A percentile compares a stretch with the other conserved stretches of the same genome.
Conservation (phyloP, 2,888 invertebrate species). For the Pecten maximus region DNA sequence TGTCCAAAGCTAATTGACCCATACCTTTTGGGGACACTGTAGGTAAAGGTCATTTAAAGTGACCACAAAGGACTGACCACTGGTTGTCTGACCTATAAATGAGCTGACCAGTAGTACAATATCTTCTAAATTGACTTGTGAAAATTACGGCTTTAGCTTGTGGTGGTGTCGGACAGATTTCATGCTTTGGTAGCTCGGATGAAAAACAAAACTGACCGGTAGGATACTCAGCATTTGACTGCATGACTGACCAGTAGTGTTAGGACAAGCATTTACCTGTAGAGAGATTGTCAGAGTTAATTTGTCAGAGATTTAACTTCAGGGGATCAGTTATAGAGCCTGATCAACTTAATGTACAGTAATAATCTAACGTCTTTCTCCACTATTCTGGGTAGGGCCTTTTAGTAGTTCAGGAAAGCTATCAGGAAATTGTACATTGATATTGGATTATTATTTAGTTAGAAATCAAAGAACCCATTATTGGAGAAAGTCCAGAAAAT, state of each 20-base stretch:
- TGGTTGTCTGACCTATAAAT: neutral
- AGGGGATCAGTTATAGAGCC: neutral
- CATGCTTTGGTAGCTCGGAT: constrained; percentile 27
- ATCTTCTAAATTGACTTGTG: constrained; percentile 8
- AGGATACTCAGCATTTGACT: neutral
- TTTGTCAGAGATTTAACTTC: neutral
- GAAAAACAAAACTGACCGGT: constrained; percentile 3
- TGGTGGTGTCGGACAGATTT: constrained; percentile 2
- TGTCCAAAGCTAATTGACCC: neutral
- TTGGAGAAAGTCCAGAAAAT: no score
- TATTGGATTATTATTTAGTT: no score
- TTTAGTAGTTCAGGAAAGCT: no score
- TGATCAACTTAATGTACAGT: neutral
- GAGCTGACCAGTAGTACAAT: neutral
- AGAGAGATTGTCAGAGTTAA: neutral
- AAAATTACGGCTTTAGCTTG: neutral
- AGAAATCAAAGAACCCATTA: no score
- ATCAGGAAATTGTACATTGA: no score
- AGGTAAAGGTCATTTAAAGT: neutral
- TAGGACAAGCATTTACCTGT: neutral
- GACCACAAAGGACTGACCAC: constrained; percentile 18
- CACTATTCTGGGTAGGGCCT: no score
- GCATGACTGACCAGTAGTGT: neutral
- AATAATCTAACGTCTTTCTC: neutral
- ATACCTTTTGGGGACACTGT: neutral